Base-by-base conservation (phyloP, 1,140 invertebrate species). In the Drosophila sp. region DNA sequence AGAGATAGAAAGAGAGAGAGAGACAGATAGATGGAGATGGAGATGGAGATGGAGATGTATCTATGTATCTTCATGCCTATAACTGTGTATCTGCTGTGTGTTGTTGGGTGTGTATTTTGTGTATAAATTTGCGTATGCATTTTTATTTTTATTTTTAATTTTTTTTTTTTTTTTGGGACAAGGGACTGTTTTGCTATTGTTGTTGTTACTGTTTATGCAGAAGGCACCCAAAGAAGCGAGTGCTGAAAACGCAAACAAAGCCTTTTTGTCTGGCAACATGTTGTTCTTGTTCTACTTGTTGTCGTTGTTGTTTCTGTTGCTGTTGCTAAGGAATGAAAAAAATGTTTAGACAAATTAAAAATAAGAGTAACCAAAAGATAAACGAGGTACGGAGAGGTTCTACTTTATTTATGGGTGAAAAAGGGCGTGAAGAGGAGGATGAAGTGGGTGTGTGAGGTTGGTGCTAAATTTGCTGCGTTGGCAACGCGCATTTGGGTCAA, bases 291-390 rank as follows among this genome's bases (percentile, higher is more conserved):
- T 78, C 51, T 62, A 34, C 53, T 57, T 27, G 32, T 11, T 70
- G 14, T 65, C 65, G 46, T 57, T 27, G 32, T 11, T 70, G 14
- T 65, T 72, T 61, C 43, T 38, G 65, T 57, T 25, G 32, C 5
- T 70, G n/a, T 64, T 72, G 69, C 53, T 40, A 66, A 66, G 54
- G 54, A 48, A 78, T 69, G 50, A 50, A 78, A 78, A 87, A 86
- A 87, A 76, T 82, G 75, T 86, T 87, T 86, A 89, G 83, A 87
- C 83, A 87, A 87, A 87, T 87, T 87, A 87, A 87, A 86, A 87
- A 87, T 82, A 87, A 78, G 74, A 66, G 71, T 81, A 81, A 86
- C 66, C 74, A 56, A 50, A 70, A 58, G 25, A 70, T 73, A 69
- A 67, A 73, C 51, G 34, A 41, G 59, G 58, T 57, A 8, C 6